A percentile compares a stretch with the other conserved stretches of the same genome.
Conservation (phyloP, 2,113 vertebrate genomes). For the Psephotus haematonotus region DNA sequence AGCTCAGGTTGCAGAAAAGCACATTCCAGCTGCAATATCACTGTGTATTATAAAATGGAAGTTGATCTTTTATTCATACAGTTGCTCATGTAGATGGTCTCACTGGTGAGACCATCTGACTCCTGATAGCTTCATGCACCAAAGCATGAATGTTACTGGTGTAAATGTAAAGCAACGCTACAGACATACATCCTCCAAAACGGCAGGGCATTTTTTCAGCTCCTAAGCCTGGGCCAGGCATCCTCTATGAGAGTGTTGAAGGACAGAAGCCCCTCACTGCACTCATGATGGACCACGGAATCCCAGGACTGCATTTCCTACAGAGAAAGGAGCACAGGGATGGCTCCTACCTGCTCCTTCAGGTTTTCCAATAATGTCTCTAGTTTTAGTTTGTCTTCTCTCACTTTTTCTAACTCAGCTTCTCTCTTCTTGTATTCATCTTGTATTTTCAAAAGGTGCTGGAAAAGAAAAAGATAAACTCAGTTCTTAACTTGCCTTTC, state of each 20-base stretch:
- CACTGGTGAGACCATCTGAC: background rate
- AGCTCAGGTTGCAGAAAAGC: background rate
- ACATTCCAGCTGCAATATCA: background rate
- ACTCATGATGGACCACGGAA: background rate
- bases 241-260: background rate
- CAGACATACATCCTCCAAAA: background rate
- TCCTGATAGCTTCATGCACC: background rate
- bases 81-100: background rate
- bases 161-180: background rate
- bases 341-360: constrained; percentile 81
- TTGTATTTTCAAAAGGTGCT: constrained; percentile 93
- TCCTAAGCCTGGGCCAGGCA: background rate
- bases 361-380: constrained; percentile 86
- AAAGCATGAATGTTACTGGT: background rate
- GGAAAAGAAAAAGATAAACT: constrained; percentile 31
- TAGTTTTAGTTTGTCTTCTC: constrained; percentile 89
- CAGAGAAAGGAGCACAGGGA: background rate
- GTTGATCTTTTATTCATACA: background rate
- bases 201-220: background rate
- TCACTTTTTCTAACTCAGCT: constrained; percentile 86
- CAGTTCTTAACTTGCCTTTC: background rate
- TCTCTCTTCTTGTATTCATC: constrained; percentile 91
- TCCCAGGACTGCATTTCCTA: background rate
- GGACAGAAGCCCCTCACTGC: background rate
- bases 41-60: background rate